phyloP scores from a whole-genome alignment of 2,888 invertebrate genomes.

The Deroplatys truncata region DNA sequence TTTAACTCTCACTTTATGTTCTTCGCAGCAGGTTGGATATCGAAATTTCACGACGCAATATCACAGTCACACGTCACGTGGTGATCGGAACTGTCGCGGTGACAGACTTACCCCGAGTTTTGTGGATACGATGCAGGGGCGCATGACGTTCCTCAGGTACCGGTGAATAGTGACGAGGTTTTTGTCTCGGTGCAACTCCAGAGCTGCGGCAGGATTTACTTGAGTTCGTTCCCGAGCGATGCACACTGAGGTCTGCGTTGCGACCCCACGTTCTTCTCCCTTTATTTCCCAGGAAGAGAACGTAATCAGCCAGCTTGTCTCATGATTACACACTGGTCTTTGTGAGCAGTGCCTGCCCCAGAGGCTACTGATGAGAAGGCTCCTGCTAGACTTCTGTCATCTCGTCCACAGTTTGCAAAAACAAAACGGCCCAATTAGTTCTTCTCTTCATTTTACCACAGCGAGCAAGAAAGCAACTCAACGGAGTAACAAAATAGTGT shows the following conservation, averaged over 20 bases:
- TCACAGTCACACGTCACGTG: too few relatives aligned
- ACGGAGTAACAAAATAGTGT: too few relatives aligned
- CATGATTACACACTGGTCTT: background rate
- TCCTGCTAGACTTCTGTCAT: background rate
- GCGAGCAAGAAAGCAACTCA: background rate
- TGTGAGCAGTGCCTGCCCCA: background rate
- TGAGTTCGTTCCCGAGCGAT: background rate
- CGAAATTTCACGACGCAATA: too few relatives aligned
- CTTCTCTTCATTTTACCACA: background rate
- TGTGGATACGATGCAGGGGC: slow-evolving; percentile 9
- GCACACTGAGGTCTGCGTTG: background rate
- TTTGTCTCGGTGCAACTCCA: background rate
- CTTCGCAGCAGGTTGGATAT: too few relatives aligned
- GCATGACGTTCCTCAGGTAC: background rate
- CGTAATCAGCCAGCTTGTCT: background rate
- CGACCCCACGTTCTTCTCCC: background rate
- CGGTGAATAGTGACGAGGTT: background rate
- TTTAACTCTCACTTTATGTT: too few relatives aligned
- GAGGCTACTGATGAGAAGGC: background rate
- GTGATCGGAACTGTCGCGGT: background rate
- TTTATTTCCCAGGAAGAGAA: background rate
- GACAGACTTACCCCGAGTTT: slow-evolving; percentile 8
- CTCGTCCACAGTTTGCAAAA: background rate
- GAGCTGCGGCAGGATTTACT: background rate
- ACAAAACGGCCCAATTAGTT: background rate